Conservation (phyloP, 1,140 invertebrate genomes). For the Lepidurus couesii region DNA sequence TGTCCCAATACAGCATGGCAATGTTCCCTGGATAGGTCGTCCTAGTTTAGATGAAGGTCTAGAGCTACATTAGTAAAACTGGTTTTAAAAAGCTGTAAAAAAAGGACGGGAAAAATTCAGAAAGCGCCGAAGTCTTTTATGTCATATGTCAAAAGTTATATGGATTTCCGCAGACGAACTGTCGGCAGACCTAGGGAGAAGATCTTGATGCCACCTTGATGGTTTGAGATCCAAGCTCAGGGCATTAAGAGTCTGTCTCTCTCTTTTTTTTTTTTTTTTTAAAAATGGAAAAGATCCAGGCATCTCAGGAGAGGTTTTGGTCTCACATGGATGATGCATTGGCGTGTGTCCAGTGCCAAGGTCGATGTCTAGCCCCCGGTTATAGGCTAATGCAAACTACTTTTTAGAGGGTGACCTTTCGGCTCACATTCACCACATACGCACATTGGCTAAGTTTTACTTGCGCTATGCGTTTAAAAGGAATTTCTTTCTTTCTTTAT, state of each 20-base stretch:
- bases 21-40: background rate
- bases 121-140: background rate
- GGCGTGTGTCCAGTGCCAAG: conserved; percentile 20
- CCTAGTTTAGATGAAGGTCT: conserved; percentile 12
- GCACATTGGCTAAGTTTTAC: background rate
- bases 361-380: background rate
- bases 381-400: conserved; percentile 13
- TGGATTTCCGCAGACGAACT: background rate
- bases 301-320: background rate
- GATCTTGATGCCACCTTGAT: background rate
- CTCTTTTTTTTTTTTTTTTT: no score
- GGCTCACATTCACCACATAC: conserved; percentile 11
- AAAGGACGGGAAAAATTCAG: background rate
- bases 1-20: background rate
- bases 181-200: background rate
- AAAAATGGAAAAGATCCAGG: background rate
- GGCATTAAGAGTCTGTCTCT: no score
- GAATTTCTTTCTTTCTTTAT: no score
- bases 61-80: background rate
- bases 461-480: background rate
- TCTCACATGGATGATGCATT: background rate
- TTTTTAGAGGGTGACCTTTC: conserved; percentile 6
- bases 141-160: background rate
- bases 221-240: background rate
- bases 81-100: background rate